Percentiles rank a stretch among this genome's conserved stretches.
These are phyloP conservation scores for Seriola aureovittata DNA, from an alignment of 2,113 vertebrate species.

Conservation along the genomic window DNA sequence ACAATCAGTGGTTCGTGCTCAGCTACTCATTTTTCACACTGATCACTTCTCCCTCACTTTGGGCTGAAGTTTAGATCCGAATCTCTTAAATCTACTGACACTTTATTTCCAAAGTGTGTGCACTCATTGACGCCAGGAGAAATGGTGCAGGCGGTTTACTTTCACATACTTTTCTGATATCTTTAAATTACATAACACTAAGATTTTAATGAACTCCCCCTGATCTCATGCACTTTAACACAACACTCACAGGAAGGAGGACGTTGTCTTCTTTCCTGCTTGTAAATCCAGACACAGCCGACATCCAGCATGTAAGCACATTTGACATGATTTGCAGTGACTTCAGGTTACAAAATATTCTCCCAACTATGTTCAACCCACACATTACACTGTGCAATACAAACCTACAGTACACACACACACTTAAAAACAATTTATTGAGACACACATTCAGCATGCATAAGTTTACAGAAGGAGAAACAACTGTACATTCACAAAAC, in stretches of 20 bases:
- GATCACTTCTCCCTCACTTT: neutral
- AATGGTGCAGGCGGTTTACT: neutral
- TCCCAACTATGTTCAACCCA: neutral
- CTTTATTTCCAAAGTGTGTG: neutral
- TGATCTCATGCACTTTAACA: neutral
- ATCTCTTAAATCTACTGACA: neutral
- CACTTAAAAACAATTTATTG: neutral
- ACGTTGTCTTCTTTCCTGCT: neutral
- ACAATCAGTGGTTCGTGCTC: neutral
- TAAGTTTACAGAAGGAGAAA: neutral
- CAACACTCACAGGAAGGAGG: constrained; percentile 4
- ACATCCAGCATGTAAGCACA: neutral
- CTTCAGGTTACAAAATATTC: neutral
- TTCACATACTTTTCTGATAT: neutral
- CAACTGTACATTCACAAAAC: neutral
- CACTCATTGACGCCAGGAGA: neutral
- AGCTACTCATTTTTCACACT: too few relatives aligned
- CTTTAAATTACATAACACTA: neutral
- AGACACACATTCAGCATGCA: neutral
- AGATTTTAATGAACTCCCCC: neutral
- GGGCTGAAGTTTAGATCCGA: neutral
- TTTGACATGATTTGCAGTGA: neutral
- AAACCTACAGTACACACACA: neutral
- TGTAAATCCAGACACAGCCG: neutral
- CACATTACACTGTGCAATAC: neutral